Evolutionary conservation across 2,113 vertebrate genomes (phyloP), one percentile per base, ranked within the genome.

Genomic region (Neolamprologus modestus): DNA sequence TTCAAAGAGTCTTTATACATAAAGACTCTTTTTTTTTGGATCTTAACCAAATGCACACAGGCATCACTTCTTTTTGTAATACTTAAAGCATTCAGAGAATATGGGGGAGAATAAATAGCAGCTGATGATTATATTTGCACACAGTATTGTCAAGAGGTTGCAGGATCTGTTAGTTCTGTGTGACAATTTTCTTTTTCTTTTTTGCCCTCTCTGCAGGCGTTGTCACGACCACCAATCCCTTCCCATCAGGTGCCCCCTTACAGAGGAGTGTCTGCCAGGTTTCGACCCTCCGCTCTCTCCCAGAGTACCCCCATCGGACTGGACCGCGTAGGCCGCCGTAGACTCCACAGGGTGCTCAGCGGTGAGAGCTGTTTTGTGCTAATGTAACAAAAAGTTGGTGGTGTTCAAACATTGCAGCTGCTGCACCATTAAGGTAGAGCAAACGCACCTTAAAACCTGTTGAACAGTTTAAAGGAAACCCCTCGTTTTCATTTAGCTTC

Each of bases 231-330:
- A 1, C 98, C 99, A 0, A 92, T 98, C 87, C 98, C 98, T 11
- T 97, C 97, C 7, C 98, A 98, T 89, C 97, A 98, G 78, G 98
- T 99, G 7, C 98, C 98, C 40, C 98, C 98, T 24, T 99, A 99
- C 94, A 97, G 96, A 92, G 98, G 96, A 0, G 97, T 99, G 71
- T 99, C 98, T 1, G 98, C 98, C 92, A 96, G 98, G 45, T 96
- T 98, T 84, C 97, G 97, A 4, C 98, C 99, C 0, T 96, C 97
- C 79, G 88, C 96, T 61, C 96, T 99, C 55, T 99, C 99, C 68
- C 99, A 98, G 92, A 99, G 98, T 94, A 99, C 98, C 55, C 99
- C 99, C 40, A 99, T 99, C 0, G 98, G 98, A 24, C 96, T 99
- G 93, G 98, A 99, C 93, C 96, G 97, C 0, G 96, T 99, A 57